These are phyloP conservation scores for Xenopus borealis DNA, from an alignment of 2,113 vertebrate genomes.

Conservation along the genomic window DNA sequence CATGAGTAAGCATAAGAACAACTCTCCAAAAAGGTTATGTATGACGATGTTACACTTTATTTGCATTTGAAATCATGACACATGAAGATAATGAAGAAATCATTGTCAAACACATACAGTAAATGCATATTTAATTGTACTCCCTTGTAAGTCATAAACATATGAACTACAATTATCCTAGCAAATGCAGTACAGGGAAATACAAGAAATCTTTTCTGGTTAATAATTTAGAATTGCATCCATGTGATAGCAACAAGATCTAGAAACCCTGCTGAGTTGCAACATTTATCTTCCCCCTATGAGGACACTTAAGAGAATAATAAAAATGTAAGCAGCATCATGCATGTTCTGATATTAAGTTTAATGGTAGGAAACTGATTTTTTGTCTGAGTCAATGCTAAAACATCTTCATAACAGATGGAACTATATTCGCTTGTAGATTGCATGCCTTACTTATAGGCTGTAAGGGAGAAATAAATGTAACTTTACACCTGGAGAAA, in stretches of 20 bases:
- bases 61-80: too few species aligned
- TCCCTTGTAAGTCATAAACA: conserved; percentile 16
- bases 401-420: conserved; percentile 41
- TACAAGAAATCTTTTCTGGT: conserved; percentile 19
- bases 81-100: too few species aligned
- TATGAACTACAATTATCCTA: conserved; percentile 2
- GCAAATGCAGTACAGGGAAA: conserved; percentile 36
- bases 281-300: conserved; percentile 26
- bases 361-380: conserved; percentile 26
- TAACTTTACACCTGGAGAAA: conserved; percentile 22
- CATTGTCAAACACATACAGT: background rate
- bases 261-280: conserved; percentile 29
- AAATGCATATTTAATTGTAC: conserved; percentile 17
- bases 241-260: conserved; percentile 5
- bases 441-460: conserved; percentile 12
- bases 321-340: conserved; percentile 36
- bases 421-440: conserved; percentile 30
- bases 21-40: too few species aligned
- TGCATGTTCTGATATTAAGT: conserved; percentile 40
- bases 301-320: conserved; percentile 33
- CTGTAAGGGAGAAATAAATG: conserved; percentile 33
- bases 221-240: conserved; percentile 35
- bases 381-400: conserved; percentile 18
- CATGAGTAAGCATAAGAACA: too few species aligned
- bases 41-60: too few species aligned